These are phyloP conservation scores for Nyctibius bracteatus DNA, from an alignment of 2,113 vertebrate species.

Conservation along the genomic window DNA sequence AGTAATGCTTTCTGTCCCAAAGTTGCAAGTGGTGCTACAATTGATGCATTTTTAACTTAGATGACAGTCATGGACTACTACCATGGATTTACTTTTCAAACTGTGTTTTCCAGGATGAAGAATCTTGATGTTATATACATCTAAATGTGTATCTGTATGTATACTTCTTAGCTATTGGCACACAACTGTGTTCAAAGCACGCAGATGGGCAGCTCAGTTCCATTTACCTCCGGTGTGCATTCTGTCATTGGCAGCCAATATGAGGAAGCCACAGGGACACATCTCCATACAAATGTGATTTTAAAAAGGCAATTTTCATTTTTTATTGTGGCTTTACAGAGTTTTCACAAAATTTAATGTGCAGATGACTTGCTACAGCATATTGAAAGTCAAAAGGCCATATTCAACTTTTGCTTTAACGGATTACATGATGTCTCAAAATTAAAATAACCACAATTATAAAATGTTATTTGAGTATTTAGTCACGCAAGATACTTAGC, in stretches of 20 bases:
- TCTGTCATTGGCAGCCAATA: conserved; percentile 61
- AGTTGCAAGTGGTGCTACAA: conserved; percentile 13
- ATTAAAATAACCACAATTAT: conserved; percentile 49
- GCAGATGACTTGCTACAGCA: conserved; percentile 44
- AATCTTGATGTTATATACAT: conserved; percentile 3
- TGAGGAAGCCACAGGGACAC: conserved; percentile 47
- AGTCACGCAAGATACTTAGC: conserved; percentile 4
- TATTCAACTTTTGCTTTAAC: conserved; percentile 41
- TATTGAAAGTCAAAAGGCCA: conserved; percentile 52
- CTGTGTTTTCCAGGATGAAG: conserved; percentile 47
- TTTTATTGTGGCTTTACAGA: conserved; percentile 34
- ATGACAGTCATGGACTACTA: conserved; percentile 8
- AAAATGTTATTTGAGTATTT: conserved; percentile 11
- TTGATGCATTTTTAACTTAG: conserved; percentile 43
- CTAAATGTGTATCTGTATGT: not conserved
- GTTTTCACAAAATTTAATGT: conserved; percentile 53
- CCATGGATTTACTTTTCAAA: conserved; percentile 50
- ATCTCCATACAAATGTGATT: conserved; percentile 76
- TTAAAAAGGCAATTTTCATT: conserved; percentile 64
- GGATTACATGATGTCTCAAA: conserved; percentile 33
- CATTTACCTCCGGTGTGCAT: conserved; percentile 63
- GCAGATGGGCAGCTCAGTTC: conserved; percentile 77
- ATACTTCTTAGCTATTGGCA: conserved; percentile 65
- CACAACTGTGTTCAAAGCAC: conserved; percentile 69
- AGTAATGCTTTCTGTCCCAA: conserved; percentile 1